Evolutionary conservation across 64 coral and sea anemone genomes (phyloP).

Genomic region (Porites australiensis): DNA sequence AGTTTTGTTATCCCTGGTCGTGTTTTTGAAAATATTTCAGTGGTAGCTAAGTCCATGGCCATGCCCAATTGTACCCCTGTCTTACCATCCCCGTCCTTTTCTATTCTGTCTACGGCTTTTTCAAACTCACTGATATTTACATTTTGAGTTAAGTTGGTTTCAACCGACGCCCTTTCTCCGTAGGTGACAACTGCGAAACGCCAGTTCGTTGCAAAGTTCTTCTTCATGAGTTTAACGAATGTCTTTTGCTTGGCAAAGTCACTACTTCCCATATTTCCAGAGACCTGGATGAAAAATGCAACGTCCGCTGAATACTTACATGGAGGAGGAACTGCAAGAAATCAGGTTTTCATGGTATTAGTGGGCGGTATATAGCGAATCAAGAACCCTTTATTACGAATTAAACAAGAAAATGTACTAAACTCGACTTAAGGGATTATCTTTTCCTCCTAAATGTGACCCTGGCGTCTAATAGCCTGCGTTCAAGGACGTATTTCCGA

Average conservation of each 20-base stretch:
- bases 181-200: constrained; percentile 24
- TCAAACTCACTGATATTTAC: constrained; percentile 25
- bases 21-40: constrained; percentile 15
- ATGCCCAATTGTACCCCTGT: neutral
- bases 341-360: neutral
- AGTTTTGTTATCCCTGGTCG: neutral
- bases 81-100: neutral
- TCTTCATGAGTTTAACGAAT: constrained; percentile 57
- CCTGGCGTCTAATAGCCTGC: no score
- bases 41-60: constrained; percentile 37
- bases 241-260: constrained; percentile 61
- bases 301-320: constrained; percentile 59
- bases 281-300: constrained; percentile 73
- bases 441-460: no score
- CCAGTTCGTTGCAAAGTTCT: neutral
- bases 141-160: neutral
- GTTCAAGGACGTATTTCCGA: no score
- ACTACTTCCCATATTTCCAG: constrained; percentile 19
- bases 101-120: constrained; percentile 3
- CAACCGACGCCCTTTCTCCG: neutral
- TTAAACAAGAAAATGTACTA: no score
- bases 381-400: no score
- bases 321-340: constrained; percentile 41
- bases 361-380: no score
- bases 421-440: no score